These are phyloP conservation scores for Gracilinanus agilis DNA, from an alignment of 2,113 vertebrate genomes.

Conservation along the genomic window DNA sequence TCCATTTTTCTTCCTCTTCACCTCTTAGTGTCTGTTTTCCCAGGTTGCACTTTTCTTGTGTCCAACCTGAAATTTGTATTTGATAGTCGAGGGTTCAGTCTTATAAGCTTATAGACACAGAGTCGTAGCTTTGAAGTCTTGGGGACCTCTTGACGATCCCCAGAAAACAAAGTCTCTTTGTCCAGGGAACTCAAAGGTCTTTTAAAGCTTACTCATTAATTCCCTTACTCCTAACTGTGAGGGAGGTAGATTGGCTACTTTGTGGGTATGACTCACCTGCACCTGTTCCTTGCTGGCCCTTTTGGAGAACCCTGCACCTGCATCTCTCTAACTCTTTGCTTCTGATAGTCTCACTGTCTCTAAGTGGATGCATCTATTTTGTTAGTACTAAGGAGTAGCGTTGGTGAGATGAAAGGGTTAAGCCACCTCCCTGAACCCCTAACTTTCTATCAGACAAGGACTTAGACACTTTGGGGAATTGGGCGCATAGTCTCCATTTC, in stretches of 20 bases:
- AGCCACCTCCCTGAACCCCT: neutral
- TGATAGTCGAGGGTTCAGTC: neutral
- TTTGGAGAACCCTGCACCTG: neutral
- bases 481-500: neutral
- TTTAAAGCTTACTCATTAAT: constrained; percentile 18
- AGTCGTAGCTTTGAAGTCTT: neutral
- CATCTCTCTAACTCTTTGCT: neutral
- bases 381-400: neutral
- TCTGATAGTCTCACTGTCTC: constrained; percentile 18
- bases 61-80: neutral
- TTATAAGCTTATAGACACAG: neutral
- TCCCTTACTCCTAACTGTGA: constrained; percentile 32
- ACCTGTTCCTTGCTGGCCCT: neutral
- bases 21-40: constrained; percentile 23
- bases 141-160: neutral
- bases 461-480: neutral
- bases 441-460: neutral
- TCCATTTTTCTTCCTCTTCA: constrained; percentile 25
- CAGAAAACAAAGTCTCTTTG: constrained; percentile 66
- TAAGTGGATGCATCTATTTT: neutral
- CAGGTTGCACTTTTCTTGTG: neutral
- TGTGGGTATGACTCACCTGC: constrained; percentile 27
- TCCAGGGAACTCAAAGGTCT: constrained; percentile 25
- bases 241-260: neutral
- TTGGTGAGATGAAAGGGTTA: neutral